phyloP scores from a whole-genome alignment of 2,888 invertebrate species.

The Doris montereyensis region DNA sequence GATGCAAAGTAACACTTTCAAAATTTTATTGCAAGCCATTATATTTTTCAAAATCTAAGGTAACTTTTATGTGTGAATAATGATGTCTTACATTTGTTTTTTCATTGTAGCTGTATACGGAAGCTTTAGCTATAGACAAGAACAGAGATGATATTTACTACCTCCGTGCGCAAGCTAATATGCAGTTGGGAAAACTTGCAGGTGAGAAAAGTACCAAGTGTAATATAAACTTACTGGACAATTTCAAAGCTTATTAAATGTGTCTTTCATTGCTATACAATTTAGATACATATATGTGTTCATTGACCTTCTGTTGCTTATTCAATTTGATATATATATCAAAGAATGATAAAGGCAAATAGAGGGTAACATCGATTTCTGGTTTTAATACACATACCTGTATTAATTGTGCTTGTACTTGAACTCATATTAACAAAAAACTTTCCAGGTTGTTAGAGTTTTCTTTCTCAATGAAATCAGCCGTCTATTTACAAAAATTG shows the following conservation, averaged over 20 bases:
- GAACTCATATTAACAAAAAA: neutral
- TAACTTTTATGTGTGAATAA: too few species aligned
- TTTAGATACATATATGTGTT: too few species aligned
- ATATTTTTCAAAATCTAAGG: too few species aligned
- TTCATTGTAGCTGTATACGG: constrained; percentile 55
- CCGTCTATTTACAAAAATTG: too few species aligned
- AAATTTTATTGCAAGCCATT: too few species aligned
- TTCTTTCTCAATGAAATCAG: too few species aligned
- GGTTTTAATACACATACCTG: neutral
- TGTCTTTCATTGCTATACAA: too few species aligned
- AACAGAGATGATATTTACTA: constrained; percentile 60
- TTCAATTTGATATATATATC: neutral
- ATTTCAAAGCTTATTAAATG: too few species aligned
- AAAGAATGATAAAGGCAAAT: neutral
- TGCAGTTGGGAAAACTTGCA: constrained; percentile 60
- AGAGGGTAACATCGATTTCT: neutral
- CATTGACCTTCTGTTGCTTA: neutral
- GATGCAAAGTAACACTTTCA: too few species aligned
- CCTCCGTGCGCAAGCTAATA: constrained; percentile 61
- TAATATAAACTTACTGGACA: too few species aligned
- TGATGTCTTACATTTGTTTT: neutral
- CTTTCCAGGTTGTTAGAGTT: too few species aligned
- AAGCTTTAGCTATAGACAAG: constrained; percentile 56
- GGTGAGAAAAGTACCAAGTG: too few species aligned
- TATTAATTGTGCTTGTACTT: neutral